Base-by-base conservation (phyloP, 1,140 invertebrate species). In the Glossosoma conforme region DNA sequence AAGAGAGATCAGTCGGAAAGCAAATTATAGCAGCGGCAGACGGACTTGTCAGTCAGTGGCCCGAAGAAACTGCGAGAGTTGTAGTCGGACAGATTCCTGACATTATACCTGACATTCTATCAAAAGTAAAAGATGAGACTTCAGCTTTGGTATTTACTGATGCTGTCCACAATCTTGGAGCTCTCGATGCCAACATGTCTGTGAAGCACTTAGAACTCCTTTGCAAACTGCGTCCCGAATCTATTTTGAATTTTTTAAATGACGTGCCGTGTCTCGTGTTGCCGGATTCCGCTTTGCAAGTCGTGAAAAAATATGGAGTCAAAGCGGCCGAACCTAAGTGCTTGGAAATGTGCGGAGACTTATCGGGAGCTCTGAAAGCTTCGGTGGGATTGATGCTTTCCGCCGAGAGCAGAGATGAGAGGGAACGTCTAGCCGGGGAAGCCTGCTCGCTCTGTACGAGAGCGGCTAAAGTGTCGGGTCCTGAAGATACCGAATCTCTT, bases 201-300 rank as follows among this genome's bases (percentile, higher is more conserved):
- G 55, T 60, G 2, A 59, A 61, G 11, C 63, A 72, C 45, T 58
- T 72, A 19, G 62, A 66, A 17, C 62, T 60, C 33, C 50, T 72
- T 8, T 70, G 70, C 37, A 50, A 28, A 2, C 25, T 57, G 5
- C 60, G 58, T 8, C 66, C 67, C 0, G 32, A 44, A 0, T 52
- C 61, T 4, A 68, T 68, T 4, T 60, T 61, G 28, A 25, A 46
- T 0, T 72, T 73, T 45, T 45, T 74, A 19, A 38, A 35, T 3
- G 60, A 63, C 32, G 61, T 70, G 35, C 58, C 62, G 3, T 66
- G 68, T 2, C 40, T 64, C 3, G 54, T 72, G 2, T 59, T 66
- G 0, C 72, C 72, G 1, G 69, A 73, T 44, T 65, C 68, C 9
- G 69, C 69, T 10, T 56, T 74, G 10, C 33, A 44, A 6, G 60